Conservation (phyloP, 2,113 vertebrate species). For the Crotophaga sulcirostris region DNA sequence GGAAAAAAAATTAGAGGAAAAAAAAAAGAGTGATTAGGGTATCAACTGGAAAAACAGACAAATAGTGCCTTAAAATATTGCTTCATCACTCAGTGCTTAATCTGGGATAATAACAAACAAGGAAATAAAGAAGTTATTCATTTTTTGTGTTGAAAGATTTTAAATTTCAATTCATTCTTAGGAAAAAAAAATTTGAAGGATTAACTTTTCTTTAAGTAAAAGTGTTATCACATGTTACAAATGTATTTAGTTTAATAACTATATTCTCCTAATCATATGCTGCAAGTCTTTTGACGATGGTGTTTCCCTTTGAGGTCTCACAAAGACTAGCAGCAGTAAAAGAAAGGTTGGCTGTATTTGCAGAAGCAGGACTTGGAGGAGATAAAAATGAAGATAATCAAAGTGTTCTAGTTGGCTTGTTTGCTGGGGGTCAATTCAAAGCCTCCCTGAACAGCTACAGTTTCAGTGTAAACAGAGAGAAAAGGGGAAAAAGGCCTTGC, state of each 20-base stretch:
- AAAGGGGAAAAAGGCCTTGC: neutral
- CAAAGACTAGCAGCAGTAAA: neutral
- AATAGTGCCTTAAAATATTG: slow-evolving; percentile 4
- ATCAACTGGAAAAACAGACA: slow-evolving; percentile 15
- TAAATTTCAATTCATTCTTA: neutral
- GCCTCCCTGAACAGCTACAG: neutral
- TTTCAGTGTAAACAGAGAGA: neutral
- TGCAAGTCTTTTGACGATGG: neutral
- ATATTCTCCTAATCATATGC: neutral
- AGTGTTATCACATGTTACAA: neutral
- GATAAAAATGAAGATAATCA: neutral
- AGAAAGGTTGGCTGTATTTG: neutral
- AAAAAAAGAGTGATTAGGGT: neutral
- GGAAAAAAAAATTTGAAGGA: neutral
- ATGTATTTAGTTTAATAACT: neutral
- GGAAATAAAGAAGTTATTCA: neutral
- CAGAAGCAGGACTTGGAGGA: neutral
- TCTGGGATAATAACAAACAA: neutral
- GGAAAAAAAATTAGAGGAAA: neutral
- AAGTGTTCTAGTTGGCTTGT: neutral
- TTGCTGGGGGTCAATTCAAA: neutral
- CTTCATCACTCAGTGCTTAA: neutral
- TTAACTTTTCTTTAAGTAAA: neutral
- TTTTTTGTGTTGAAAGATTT: neutral
- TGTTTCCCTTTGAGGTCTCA: neutral